Conservation (phyloP, 2,888 invertebrate genomes). For the Hydrotaea diabolus region DNA sequence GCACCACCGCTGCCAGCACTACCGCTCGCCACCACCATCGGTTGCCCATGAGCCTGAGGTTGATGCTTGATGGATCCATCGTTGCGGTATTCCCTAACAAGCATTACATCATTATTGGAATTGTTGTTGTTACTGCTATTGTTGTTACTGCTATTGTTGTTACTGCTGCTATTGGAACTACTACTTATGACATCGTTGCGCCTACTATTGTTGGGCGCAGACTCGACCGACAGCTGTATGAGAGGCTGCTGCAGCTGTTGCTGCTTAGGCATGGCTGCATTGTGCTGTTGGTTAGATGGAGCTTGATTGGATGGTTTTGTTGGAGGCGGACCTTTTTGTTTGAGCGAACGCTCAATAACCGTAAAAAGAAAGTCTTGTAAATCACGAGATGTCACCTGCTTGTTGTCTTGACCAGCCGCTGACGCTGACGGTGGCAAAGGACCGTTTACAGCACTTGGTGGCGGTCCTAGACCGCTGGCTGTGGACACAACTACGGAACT, state of each 20-base stretch:
- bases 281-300: slow-evolving; percentile 62
- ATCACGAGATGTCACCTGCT: slow-evolving; percentile 81
- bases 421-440: slow-evolving; percentile 65
- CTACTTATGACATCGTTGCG: slow-evolving; percentile 71
- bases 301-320: slow-evolving; percentile 47
- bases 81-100: slow-evolving; percentile 80
- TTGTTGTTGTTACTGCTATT: slow-evolving; percentile 65
- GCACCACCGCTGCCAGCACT: slow-evolving; percentile 21
- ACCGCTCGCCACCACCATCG: slow-evolving; percentile 66
- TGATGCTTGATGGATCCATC: slow-evolving; percentile 76
- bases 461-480: slow-evolving; percentile 71
- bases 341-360: slow-evolving; percentile 90
- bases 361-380: slow-evolving; percentile 91
- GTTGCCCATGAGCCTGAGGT: slow-evolving; percentile 72
- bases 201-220: slow-evolving; percentile 54
- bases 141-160: slow-evolving; percentile 63
- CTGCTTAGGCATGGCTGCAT: slow-evolving; percentile 44
- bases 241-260: slow-evolving; percentile 58
- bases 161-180: slow-evolving; percentile 49
- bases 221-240: slow-evolving; percentile 53
- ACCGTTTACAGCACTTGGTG: slow-evolving; percentile 71
- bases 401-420: slow-evolving; percentile 7
- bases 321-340: slow-evolving; percentile 83
- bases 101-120: slow-evolving; percentile 78
- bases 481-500: slow-evolving; percentile 68